Base-by-base conservation (phyloP, 2,888 invertebrate species). In the Orchesella flavescens region DNA sequence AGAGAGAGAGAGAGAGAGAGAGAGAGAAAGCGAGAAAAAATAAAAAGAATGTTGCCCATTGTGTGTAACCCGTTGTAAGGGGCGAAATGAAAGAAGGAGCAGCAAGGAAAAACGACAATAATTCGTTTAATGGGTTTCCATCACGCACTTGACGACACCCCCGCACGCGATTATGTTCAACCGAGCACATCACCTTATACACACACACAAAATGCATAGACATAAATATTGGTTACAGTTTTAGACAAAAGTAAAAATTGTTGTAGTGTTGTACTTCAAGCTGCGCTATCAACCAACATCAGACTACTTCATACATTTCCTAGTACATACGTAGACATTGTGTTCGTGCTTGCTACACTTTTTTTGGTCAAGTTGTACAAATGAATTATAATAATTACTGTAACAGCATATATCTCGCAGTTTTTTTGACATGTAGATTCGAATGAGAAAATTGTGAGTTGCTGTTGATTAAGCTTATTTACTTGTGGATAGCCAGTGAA, bases 121-220 rank as follows among this genome's bases (percentile, higher is more conserved):
- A 85, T 86, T 86, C 85, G 84, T 85, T 85, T 87, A 87, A 87
- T 87, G 86, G 86, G 82, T 84, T 85, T 86, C 76, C 84, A 84
- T 84, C 87, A 87, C 87, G 83, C 78, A 83, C 68, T 69, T 69
- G 75, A 74, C 71, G 85, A 85, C 83, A 85, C 85, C 75, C 79
- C 85, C 83, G 81, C 86, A 83, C 76, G 82, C 77, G 65, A 82
- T 79, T 72, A 61, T 63, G 34, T 69, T 71, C 43, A 15, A 61
- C 24, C 46, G 53, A 53, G 24, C 69, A 49, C 17, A 23, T 19
- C 53, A 21, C 55, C 13, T 23, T 21, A 17, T 12, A 12, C 49
- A 49, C 12, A 65, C 65, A 24, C 21, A n/a, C 24, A 21, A 53
- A 3, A 69, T 34, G 34, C 34, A 34, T 34, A 34, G 34, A 34